Conservation (phyloP, 2,113 vertebrate genomes). For the Heteronetta atricapilla region DNA sequence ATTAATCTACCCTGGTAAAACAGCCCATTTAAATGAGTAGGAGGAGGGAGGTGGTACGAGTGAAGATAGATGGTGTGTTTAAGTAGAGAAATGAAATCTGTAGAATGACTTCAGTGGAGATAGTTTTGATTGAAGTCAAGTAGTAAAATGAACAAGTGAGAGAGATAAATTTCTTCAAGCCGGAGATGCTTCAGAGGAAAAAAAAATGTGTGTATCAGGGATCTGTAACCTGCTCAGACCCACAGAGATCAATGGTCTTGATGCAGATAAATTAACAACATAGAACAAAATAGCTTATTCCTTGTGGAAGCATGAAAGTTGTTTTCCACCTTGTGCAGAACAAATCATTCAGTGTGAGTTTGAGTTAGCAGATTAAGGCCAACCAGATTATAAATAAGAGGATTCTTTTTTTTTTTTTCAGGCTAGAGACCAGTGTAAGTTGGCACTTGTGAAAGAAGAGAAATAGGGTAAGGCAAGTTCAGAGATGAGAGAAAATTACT, state of each 20-base stretch:
- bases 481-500: neutral
- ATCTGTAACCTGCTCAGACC: neutral
- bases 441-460: neutral
- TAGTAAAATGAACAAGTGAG: conserved; percentile 56
- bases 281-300: neutral
- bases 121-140: conserved; percentile 65
- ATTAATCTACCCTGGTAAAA: conserved; percentile 64
- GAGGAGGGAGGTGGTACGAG: conserved; percentile 57
- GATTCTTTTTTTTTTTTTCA: neutral
- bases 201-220: neutral
- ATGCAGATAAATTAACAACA: neutral
- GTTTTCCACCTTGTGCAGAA: neutral
- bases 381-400: conserved; percentile 42
- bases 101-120: conserved; percentile 55
- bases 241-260: neutral
- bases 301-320: neutral
- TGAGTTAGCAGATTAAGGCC: conserved; percentile 38
- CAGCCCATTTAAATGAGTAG: conserved; percentile 66
- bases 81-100: conserved; percentile 66
- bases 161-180: conserved; percentile 53
- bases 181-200: neutral
- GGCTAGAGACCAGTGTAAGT: neutral
- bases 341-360: neutral
- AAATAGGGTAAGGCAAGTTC: neutral
- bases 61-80: conserved; percentile 64